phyloP scores from a whole-genome alignment of 2,888 invertebrate species.

The Scrobipalpa atriplicella region DNA sequence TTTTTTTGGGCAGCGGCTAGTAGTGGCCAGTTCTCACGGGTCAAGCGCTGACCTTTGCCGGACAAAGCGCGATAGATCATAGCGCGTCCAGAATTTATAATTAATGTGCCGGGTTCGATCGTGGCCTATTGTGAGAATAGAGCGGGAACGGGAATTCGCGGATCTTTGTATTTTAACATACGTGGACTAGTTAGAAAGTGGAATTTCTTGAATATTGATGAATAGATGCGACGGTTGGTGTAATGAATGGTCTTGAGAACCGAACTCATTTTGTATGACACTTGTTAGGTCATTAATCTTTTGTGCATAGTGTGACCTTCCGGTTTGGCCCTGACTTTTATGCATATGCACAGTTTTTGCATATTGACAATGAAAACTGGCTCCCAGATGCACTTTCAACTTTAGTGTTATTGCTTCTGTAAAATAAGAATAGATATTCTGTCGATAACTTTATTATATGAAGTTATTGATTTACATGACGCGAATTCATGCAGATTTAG shows the following conservation, averaged over 20 bases:
- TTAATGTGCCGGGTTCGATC: constrained; percentile 68
- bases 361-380: constrained; percentile 18
- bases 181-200: constrained; percentile 68
- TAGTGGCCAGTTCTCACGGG: constrained; percentile 77
- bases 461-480: not conserved
- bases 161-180: constrained; percentile 61
- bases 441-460: constrained; percentile 9
- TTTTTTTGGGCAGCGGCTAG: constrained; percentile 46
- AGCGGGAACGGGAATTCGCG: constrained; percentile 57
- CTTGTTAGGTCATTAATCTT: constrained; percentile 69
- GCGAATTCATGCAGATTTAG: not conserved
- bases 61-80: constrained; percentile 67
- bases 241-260: constrained; percentile 60
- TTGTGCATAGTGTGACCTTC: constrained; percentile 61
- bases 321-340: constrained; percentile 29
- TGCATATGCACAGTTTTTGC: constrained; percentile 19
- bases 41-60: constrained; percentile 75
- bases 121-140: constrained; percentile 51
- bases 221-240: constrained; percentile 45
- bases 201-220: constrained; percentile 80
- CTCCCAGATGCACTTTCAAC: constrained; percentile 11
- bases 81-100: constrained; percentile 75
- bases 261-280: constrained; percentile 49
- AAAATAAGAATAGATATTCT: not conserved
- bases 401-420: constrained; percentile 7